Evolutionary conservation across 2,113 vertebrate genomes (phyloP).

Genomic region (Marcusenius ussheri): DNA sequence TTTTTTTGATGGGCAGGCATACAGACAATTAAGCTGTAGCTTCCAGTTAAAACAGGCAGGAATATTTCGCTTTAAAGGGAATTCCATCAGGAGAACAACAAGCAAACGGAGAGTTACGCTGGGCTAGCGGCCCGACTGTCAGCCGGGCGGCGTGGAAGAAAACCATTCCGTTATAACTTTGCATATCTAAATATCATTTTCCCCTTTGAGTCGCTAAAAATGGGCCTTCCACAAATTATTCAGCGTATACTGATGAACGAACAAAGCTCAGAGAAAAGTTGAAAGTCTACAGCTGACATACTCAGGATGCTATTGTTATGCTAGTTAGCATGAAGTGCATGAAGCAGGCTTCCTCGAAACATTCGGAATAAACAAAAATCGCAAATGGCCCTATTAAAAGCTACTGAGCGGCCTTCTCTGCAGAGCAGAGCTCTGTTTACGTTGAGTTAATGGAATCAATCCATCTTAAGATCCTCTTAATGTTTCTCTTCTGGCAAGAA

Average conservation of each 20-base stretch:
- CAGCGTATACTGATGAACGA: background rate
- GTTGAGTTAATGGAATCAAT: conserved; percentile 12
- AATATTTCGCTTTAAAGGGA: background rate
- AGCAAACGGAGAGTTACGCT: background rate
- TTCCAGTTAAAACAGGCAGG: background rate
- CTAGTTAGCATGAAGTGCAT: background rate
- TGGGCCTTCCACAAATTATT: background rate
- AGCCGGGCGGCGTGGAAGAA: background rate
- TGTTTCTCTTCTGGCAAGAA: conserved; percentile 16
- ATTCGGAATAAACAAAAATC: conserved; percentile 2
- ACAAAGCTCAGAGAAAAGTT: background rate
- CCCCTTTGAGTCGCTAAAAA: background rate
- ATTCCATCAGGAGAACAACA: background rate
- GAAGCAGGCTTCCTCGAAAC: background rate
- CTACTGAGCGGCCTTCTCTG: background rate
- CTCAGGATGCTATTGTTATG: background rate
- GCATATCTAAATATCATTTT: background rate
- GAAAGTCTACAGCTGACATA: background rate
- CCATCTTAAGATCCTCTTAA: background rate
- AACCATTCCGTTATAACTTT: background rate
- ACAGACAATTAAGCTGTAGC: conserved; percentile 14
- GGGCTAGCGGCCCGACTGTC: background rate
- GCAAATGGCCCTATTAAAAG: conserved; percentile 15
- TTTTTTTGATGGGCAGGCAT: conserved; percentile 10
- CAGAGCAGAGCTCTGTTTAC: background rate